Base-by-base conservation (phyloP, 2,797 vertebrate species). In the Allobates femoralis region DNA sequence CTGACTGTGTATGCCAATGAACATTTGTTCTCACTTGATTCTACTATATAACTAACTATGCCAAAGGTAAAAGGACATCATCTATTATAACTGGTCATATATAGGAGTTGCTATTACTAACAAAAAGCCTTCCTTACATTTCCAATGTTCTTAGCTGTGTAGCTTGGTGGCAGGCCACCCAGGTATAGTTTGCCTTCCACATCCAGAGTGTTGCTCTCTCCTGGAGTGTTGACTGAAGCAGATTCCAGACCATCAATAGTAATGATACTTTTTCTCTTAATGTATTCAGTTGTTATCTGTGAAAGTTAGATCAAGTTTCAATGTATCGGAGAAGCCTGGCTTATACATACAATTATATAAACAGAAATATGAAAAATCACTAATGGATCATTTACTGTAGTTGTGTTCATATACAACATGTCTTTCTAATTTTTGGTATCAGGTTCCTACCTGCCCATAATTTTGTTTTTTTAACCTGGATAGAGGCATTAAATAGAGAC, bases 141-240 rank as follows among this genome's bases (percentile, higher is more conserved):
- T 58, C 96, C 96, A 64, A 96, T 95, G 88, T 94, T 97, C 90
- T 94, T 96, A 30, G 95, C 91, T 51, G 86, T 80, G 10, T 95
- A 96, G 34, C 93, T 90, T 0, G 91, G 88, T 1, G 97, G 96
- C 1, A 97, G 90, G 12, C 98, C 98, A 56, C 98, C 98, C 3
- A 99, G 89, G 55, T 96, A 98, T 1, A 99, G 84, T 79, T 92
- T 95, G 23, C 93, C 94, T 88, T 96, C 96, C 86, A 99, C 96
- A 0, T 99, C 96, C 90, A 99, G 89, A 0, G 95, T 96, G 90
- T 90, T 95, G 0, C 93, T 94, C 30, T 97, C 96, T 73, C 97
- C 97, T 90, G 93, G 93, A 0, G 92, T 80, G 1, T 89, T 83
- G 81, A 92, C 92, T 2, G 88, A 32, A 0, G 91, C 88, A 0